Percentiles rank a stretch among this genome's conserved stretches.
Conservation (phyloP, 1,140 invertebrate genomes). For the Cotesia chilonis region DNA sequence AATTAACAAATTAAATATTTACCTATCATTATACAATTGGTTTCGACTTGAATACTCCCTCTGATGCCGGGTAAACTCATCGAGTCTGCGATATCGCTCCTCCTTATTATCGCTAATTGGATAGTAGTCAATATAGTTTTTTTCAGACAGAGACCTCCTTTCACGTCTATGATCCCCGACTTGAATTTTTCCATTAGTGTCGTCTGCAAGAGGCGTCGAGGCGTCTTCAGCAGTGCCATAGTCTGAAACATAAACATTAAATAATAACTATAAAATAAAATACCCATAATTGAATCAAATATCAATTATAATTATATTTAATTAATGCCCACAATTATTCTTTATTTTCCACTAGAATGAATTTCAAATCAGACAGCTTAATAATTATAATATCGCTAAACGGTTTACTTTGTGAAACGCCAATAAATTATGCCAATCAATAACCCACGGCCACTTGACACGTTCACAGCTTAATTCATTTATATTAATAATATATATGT, state of each 20-base stretch:
- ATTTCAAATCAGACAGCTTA: no score
- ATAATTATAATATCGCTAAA: no score
- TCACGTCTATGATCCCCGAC: slow-evolving; percentile 41
- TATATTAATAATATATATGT: no score
- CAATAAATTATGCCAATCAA: no score
- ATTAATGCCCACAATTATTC: background rate
- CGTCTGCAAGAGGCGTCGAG: slow-evolving; percentile 25
- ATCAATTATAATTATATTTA: slow-evolving; percentile 10
- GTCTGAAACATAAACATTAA: slow-evolving; percentile 41
- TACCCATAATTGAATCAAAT: background rate
- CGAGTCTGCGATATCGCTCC: slow-evolving; percentile 18
- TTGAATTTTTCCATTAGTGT: slow-evolving; percentile 42
- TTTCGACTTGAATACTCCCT: slow-evolving; percentile 3
- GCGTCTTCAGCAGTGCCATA: slow-evolving; percentile 40
- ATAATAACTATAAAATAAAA: background rate
- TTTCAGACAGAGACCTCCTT: slow-evolving; percentile 47
- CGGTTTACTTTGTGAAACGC: no score
- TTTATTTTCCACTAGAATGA: no score
- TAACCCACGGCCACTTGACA: no score
- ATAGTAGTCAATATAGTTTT: slow-evolving; percentile 40
- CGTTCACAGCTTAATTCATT: no score
- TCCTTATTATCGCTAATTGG: slow-evolving; percentile 33
- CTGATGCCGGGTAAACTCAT: slow-evolving; percentile 25
- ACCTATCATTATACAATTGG: slow-evolving; percentile 9
- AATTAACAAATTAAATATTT: background rate